phyloP scores from a whole-genome alignment of 2,113 vertebrate genomes.

The Pterocles orientalis region DNA sequence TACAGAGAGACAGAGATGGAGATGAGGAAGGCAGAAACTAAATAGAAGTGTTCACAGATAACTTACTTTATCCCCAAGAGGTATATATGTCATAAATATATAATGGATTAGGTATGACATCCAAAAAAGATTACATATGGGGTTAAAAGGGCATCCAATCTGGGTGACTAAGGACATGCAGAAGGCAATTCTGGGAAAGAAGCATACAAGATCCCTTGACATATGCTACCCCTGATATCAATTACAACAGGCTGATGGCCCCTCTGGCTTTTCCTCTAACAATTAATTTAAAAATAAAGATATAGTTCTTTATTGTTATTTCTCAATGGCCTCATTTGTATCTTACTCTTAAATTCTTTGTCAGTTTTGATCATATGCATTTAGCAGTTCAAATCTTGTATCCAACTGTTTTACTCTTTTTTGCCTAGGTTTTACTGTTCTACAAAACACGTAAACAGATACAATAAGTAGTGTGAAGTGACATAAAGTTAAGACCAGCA shows the following conservation, averaged over 20 bases:
- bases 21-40: background rate
- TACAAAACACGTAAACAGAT: background rate
- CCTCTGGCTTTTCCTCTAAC: background rate
- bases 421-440: background rate
- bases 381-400: background rate
- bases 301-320: background rate
- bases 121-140: background rate
- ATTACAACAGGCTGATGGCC: background rate
- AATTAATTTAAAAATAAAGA: background rate
- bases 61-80: background rate
- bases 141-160: background rate
- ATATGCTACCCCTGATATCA: background rate
- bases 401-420: background rate
- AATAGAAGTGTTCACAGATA: background rate
- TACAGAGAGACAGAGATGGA: background rate
- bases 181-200: background rate
- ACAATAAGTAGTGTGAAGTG: background rate
- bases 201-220: background rate
- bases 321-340: background rate
- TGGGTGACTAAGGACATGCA: background rate
- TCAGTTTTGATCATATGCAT: background rate
- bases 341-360: background rate
- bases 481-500: background rate
- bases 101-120: background rate
- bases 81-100: background rate